Conservation (phyloP, 2,113 vertebrate species). For the Cercocebus atys region DNA sequence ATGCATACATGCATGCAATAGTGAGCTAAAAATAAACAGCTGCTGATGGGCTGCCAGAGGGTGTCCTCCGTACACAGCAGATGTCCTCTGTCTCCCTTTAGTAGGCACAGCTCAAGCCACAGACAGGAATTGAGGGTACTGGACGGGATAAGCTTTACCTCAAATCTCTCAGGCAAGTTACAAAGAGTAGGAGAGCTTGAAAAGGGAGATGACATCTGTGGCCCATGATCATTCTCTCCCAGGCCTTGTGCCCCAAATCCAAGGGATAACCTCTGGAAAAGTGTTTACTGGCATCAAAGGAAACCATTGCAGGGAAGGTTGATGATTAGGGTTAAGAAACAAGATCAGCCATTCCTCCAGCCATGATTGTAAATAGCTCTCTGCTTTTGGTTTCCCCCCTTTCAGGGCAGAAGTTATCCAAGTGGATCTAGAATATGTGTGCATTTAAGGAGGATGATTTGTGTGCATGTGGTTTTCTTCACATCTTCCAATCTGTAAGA, state of each 20-base stretch:
- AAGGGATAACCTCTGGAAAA: slow-evolving; percentile 68
- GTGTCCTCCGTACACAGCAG: slow-evolving; percentile 31
- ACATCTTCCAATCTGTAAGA: neutral
- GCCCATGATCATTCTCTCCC: neutral
- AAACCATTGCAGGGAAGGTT: slow-evolving; percentile 76
- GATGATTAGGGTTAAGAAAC: slow-evolving; percentile 79
- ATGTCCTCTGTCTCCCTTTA: neutral
- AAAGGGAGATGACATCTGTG: neutral
- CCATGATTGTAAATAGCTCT: neutral
- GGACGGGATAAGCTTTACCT: neutral
- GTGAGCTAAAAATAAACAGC: slow-evolving; percentile 66
- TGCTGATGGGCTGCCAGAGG: slow-evolving; percentile 46
- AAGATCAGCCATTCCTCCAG: slow-evolving; percentile 21
- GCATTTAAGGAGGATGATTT: slow-evolving; percentile 7
- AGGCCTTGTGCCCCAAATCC: neutral
- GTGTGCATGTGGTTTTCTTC: neutral
- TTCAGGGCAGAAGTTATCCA: slow-evolving; percentile 13
- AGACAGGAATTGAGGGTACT: neutral
- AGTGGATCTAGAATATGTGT: neutral
- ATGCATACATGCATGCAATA: slow-evolving; percentile 27
- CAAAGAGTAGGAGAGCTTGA: neutral
- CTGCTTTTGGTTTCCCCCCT: neutral
- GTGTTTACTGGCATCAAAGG: slow-evolving; percentile 69
- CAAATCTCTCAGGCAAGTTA: slow-evolving; percentile 36
- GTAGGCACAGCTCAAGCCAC: neutral